Percentiles rank a stretch among this genome's conserved stretches.
These are phyloP conservation scores for Micropoecilia bifurca DNA, from an alignment of 2,797 vertebrate species.

Conservation along the genomic window DNA sequence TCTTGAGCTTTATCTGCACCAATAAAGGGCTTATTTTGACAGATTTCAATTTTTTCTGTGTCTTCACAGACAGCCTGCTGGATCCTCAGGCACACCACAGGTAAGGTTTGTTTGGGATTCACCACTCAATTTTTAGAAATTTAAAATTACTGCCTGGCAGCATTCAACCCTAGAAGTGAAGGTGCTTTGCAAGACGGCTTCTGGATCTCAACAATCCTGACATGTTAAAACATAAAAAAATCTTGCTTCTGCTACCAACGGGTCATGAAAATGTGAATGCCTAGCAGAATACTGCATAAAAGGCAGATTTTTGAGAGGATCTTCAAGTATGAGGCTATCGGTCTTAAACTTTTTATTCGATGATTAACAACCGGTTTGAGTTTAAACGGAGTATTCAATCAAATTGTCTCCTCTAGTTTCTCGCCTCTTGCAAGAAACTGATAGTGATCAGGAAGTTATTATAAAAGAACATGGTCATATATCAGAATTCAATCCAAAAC, in stretches of 20 bases:
- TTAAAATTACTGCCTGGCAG: not conserved
- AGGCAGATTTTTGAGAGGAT: not conserved
- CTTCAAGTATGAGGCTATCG: not conserved
- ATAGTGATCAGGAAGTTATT: not conserved
- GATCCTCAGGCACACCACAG: not conserved
- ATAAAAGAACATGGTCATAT: not conserved
- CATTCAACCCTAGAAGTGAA: not conserved
- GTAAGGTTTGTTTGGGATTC: not conserved
- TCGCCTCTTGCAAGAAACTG: not conserved
- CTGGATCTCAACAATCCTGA: not conserved
- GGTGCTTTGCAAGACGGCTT: not conserved
- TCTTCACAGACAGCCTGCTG: not conserved
- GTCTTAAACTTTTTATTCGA: not conserved
- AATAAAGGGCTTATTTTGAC: not conserved
- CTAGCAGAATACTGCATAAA: not conserved
- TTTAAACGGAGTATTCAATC: not conserved
- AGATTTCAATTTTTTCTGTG: not conserved
- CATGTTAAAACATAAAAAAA: not conserved
- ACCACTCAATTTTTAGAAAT: not conserved
- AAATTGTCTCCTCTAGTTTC: not conserved
- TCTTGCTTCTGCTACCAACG: not conserved
- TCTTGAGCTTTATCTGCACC: not conserved
- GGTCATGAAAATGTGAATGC: not conserved
- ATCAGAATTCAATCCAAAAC: not conserved
- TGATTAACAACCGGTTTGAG: not conserved